Percentiles rank a stretch among this genome's conserved stretches.
Evolutionary conservation across 2,113 vertebrate genomes (phyloP).

Genomic region (Chinchilla lanigera): DNA sequence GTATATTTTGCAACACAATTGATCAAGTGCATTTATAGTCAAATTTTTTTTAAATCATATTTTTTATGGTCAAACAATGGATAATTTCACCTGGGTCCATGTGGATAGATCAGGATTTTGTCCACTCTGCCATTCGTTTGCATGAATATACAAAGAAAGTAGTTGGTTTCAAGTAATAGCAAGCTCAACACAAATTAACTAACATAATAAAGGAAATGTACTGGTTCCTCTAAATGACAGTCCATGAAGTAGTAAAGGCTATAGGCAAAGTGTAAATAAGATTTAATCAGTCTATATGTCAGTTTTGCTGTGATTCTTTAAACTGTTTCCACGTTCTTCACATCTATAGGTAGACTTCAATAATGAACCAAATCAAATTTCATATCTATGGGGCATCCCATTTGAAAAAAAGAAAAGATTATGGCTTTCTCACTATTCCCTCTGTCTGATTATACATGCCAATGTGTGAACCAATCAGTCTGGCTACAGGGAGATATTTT

Average conservation of each 20-base stretch:
- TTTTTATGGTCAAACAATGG: background rate
- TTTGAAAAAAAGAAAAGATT: background rate
- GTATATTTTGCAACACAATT: background rate
- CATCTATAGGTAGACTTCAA: background rate
- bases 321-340: background rate
- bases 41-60: background rate
- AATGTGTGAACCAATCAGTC: background rate
- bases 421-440: background rate
- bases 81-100: too few species aligned
- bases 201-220: background rate
- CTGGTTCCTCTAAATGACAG: background rate
- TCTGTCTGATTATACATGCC: background rate
- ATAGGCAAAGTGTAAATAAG: background rate
- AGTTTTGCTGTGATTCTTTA: background rate
- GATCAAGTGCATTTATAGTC: background rate
- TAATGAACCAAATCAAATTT: background rate
- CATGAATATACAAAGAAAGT: background rate
- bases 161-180: background rate
- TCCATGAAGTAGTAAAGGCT: background rate
- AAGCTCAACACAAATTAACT: background rate
- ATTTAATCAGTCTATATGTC: background rate
- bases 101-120: background rate
- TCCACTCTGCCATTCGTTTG: background rate
- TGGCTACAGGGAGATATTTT: background rate
- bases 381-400: background rate